Evolutionary conservation across 2,888 invertebrate genomes (phyloP), one percentile per base, ranked within the genome.

Genomic region (Melitaea athalia): DNA sequence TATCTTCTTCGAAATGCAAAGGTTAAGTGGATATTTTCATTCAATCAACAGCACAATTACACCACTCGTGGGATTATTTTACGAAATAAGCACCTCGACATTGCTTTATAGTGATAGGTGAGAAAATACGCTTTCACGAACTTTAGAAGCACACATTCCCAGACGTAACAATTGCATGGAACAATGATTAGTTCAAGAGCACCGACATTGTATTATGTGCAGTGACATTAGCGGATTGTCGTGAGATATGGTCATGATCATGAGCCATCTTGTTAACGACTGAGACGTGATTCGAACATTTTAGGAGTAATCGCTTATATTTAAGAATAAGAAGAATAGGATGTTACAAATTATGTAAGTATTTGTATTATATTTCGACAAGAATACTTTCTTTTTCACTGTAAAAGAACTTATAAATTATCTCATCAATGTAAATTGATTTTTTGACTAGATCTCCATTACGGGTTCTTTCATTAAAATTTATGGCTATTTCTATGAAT

Each of bases 81-180:
- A 69, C 71, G 68, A 70, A 60, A 72, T 70, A 68, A 72, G 64
- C 69, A 72, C 68, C 67, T 53, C 66, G 38, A 57, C 57, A 55
- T 55, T 62, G 68, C 68, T 68, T 73, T 79, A 76, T 74, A 72
- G 70, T 71, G 71, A 77, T 79, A 82, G 74, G 75, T 86, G 89
- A 85, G 90, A 90, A 89, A 80, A 77, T 76, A 81, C 86, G 91
- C 91, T 92, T 92, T 92, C 91, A 83, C 91, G 83, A 76, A 80
- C 79, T 72, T 69, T 75, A 79, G 76, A 72, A 76, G 71, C 63
- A 77, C 75, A 73, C 79, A 80, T 88, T 89, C 89, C 82, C 88
- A 89, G 77, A 78, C 76, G 67, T 73, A 80, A 84, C 84, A 82
- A 85, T 85, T 76, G 82, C 70, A 71, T 72, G 77, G 83, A 87